phyloP scores from a whole-genome alignment of 2,888 invertebrate species.

The Drosophila subquinaria region DNA sequence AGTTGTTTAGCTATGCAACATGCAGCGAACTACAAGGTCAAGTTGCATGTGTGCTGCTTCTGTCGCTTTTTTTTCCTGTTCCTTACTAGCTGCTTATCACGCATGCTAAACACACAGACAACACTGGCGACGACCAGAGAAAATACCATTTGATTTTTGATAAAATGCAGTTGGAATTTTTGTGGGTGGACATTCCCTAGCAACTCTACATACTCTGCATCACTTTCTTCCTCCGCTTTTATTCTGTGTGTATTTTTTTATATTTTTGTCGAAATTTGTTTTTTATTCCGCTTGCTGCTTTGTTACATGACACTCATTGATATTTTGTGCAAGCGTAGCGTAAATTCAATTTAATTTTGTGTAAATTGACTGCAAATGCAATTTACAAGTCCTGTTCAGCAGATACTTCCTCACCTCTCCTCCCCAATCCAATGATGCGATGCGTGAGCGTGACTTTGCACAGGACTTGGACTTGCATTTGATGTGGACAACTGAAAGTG shows the following conservation, averaged over 20 bases:
- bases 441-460: not conserved
- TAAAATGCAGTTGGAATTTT: conserved; percentile 74
- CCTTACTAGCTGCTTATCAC: conserved; percentile 75
- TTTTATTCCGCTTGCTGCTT: conserved; percentile 38
- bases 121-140: conserved; percentile 49
- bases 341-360: conserved; percentile 79
- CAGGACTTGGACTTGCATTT: conserved; percentile 36
- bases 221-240: not conserved
- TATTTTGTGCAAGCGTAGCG: conserved; percentile 54
- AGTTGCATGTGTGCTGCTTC: conserved; percentile 42
- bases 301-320: no score
- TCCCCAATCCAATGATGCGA: conserved; percentile 14
- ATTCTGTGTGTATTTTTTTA: not conserved
- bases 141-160: conserved; percentile 79
- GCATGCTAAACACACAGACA: conserved; percentile 76
- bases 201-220: conserved; percentile 5
- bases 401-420: conserved; percentile 4
- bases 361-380: conserved; percentile 78
- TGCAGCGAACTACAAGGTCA: conserved; percentile 53
- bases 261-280: no score
- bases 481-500: conserved; percentile 31
- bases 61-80: conserved; percentile 44
- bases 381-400: conserved; percentile 64
- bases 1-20: conserved; percentile 59
- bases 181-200: conserved; percentile 45